Conservation (phyloP, 1,140 invertebrate species). For the Leptopilina clavipes region DNA sequence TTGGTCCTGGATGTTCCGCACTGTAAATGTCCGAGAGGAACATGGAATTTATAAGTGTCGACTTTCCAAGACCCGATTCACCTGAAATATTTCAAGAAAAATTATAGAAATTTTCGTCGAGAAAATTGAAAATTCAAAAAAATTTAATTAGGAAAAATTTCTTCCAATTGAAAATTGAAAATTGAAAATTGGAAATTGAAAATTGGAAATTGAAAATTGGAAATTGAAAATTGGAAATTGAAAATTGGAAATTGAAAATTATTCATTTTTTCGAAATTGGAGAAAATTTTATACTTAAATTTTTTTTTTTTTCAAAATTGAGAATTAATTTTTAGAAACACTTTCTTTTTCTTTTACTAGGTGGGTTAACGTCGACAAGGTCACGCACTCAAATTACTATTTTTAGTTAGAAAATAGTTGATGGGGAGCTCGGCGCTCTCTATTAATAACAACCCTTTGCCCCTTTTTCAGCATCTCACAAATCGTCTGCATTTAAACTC, state of each 20-base stretch:
- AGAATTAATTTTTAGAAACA: not conserved
- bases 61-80: conserved; percentile 98
- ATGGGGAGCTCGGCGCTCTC: not conserved
- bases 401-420: conserved; percentile 54
- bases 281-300: not conserved
- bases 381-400: conserved; percentile 59
- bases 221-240: too few species aligned
- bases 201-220: too few species aligned
- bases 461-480: conserved; percentile 45
- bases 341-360: not conserved
- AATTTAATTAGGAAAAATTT: too few species aligned
- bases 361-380: conserved; percentile 46
- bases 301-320: not conserved
- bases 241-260: too few species aligned
- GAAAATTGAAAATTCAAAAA: not conserved
- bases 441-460: conserved; percentile 54
- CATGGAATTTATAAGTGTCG: conserved; percentile 99
- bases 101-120: not conserved
- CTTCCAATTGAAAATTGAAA: too few species aligned
- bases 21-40: conserved; percentile 98
- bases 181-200: too few species aligned
- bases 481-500: conserved; percentile 46
- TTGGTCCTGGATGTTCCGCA: conserved; percentile 91
- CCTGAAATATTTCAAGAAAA: conserved; percentile 76
- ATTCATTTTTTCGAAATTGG: too few species aligned